Evolutionary conservation across 2,797 vertebrate genomes (phyloP), one percentile per base, ranked within the genome.

Genomic region (Aplochiton taeniatus): DNA sequence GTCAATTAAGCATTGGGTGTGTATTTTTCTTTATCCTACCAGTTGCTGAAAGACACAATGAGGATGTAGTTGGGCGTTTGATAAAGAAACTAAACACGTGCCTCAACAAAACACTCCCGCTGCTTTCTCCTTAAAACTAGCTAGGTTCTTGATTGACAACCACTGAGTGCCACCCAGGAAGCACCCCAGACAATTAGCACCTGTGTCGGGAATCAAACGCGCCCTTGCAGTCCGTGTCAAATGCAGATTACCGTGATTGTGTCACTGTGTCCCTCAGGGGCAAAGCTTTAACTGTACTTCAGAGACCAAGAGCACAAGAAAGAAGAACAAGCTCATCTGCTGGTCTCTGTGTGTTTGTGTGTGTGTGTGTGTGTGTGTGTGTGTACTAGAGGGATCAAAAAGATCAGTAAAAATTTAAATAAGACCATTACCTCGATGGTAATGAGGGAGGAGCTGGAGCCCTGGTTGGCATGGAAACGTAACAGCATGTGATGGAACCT

Each of bases 401-500:
- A 66, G 44, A 70, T 74, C 75, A 76, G 66, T 72, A 63, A 67
- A 76, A 76, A 78, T 80, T 78, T 80, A 78, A 67, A 72, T 58
- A 72, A 70, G 61, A 71, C 69, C 73, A 63, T 63, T 52, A 68
- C 58, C 72, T 80, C 73, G 64, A 53, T 59, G 63, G 46, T 80
- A 76, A 83, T 78, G 78, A 78, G 72, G 6, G 31, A 18, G 16
- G 46, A 80, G 65, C 68, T 57, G 52, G 50, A 69, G 73, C 61
- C 73, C 63, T 58, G 31, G 77, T 79, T 76, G 80, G 77, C 75
- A 83, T 83, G 77, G 77, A 78, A 83, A 83, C 75, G 12, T 78
- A 75, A 72, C 66, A 74, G 64, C 56, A 61, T 55, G 14, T 51
- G 16, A 49, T 51, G 63, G 63, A 52, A 48, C 72, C 63, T 58